Base-by-base conservation (phyloP, 64 coral and sea anemone species). In the Trachythela sp. region DNA sequence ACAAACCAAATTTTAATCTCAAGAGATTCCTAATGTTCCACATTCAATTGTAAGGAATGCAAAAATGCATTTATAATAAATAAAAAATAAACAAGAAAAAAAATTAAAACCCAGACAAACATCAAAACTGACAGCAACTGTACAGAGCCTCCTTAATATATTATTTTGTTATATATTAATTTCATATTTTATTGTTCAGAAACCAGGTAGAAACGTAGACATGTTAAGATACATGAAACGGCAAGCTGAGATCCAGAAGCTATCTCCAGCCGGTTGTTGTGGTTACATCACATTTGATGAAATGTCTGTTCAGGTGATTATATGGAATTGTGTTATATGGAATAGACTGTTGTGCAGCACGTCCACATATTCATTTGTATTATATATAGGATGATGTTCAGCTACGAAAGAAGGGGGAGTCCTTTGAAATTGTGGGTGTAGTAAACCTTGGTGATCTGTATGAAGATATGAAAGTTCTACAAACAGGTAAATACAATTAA, bases 191-290 rank as follows among this genome's bases (percentile, higher is more conserved):
- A 85, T 58, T 40, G 37, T 67, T 64, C 54, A 90, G 89, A 84
- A 43, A 68, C 89, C 89, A 24, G 89, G 89, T 32, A 90, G 34
- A 85, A 90, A 90, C 20, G 43, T 85, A 70, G 54, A 85, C 5
- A 85, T 90, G 83, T 51, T 90, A 18, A 60, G 37, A 48, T 45
- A 85, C n/a, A 90, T 90, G 89, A 90, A 68, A 42, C 39, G 40
- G 40, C 80, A 64, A 49, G 72, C 88, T 52, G 72, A 90, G 18
- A 48, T 15, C 4, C 71, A 83, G 33, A 85, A 85, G 11, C 36
- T 85, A 85, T 60, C 48, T 68, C 89, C 89, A 85, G 89, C 89
- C 11, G 89, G 89, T 4, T 85, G 32, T 67, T 90, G 89, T 90
- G 89, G 83, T 2, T 90, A 67, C 24, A 89, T 89, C 42, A 51